Percentiles rank a stretch among this genome's conserved stretches.
Evolutionary conservation across 2,797 vertebrate genomes (phyloP).

Genomic region (Scleropages formosus): DNA sequence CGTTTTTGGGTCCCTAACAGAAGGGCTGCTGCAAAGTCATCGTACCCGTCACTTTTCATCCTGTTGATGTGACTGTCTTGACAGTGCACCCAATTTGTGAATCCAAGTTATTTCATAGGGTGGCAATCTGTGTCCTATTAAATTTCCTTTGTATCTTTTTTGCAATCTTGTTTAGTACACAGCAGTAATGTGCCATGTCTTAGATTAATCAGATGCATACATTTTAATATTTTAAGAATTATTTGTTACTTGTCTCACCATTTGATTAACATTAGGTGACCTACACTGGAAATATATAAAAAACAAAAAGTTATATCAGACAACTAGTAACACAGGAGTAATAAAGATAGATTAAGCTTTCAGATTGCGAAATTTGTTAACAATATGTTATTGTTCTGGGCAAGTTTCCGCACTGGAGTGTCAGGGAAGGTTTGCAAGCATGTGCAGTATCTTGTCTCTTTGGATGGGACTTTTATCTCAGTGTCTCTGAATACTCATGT

Average conservation of each 20-base stretch:
- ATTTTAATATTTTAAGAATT: too few relatives aligned
- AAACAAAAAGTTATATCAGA: too few relatives aligned
- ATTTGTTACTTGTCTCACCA: too few relatives aligned
- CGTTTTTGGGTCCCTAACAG: neutral
- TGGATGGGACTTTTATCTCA: neutral
- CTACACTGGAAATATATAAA: too few relatives aligned
- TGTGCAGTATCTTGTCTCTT: too few relatives aligned
- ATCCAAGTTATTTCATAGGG: neutral
- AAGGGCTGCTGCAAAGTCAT: neutral
- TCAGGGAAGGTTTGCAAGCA: too few relatives aligned
- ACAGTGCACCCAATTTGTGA: neutral
- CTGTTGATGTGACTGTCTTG: neutral
- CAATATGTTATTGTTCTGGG: too few relatives aligned
- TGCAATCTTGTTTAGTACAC: neutral
- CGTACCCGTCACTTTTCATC: conserved; percentile 13
- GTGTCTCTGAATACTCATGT: neutral
- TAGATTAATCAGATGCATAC: neutral
- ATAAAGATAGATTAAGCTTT: too few relatives aligned
- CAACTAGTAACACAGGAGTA: too few relatives aligned
- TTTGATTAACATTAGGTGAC: too few relatives aligned
- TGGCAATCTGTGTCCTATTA: neutral
- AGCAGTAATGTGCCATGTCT: neutral
- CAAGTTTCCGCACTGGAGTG: too few relatives aligned
- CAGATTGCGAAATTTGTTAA: too few relatives aligned
- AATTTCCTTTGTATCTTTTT: neutral